phyloP scores from a whole-genome alignment of 1,140 invertebrate species.

The Cyclargus thomasi region DNA sequence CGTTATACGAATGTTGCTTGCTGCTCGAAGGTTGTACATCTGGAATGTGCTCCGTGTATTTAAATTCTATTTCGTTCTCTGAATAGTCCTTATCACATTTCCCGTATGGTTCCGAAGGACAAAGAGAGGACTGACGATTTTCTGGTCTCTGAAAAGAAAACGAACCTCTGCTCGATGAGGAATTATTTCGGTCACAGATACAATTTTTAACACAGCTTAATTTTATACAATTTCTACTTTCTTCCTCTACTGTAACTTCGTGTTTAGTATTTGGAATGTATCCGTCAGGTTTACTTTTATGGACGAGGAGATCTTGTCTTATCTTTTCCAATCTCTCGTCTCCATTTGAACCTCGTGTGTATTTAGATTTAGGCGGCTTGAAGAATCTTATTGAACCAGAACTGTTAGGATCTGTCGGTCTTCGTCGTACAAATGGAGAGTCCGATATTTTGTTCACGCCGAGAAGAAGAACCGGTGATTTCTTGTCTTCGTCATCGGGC shows the following conservation, averaged over 20 bases:
- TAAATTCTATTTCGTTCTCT: constrained; percentile 66
- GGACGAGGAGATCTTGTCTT: constrained; percentile 61
- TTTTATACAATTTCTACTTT: constrained; percentile 46
- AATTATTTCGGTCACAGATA: constrained; percentile 54
- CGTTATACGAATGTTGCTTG: constrained; percentile 62
- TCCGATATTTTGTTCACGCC: constrained; percentile 68
- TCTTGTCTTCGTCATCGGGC: constrained; percentile 67
- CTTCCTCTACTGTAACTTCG: constrained; percentile 46
- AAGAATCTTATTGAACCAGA: constrained; percentile 63
- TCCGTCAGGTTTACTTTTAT: constrained; percentile 58
- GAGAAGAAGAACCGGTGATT: constrained; percentile 63
- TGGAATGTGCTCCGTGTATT: constrained; percentile 66
- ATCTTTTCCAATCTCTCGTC: constrained; percentile 67
- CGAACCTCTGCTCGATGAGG: constrained; percentile 52
- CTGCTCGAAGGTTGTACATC: constrained; percentile 59
- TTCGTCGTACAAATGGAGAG: constrained; percentile 54
- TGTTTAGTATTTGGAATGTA: constrained; percentile 59
- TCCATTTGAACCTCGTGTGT: constrained; percentile 60
- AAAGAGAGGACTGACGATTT: constrained; percentile 49
- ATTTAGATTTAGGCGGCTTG: constrained; percentile 63
- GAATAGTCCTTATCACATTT: constrained; percentile 43
- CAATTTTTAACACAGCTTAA: constrained; percentile 58
- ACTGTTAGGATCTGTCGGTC: constrained; percentile 51
- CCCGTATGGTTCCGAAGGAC: constrained; percentile 47
- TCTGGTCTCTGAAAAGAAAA: constrained; percentile 62